Conservation (phyloP, 2,888 invertebrate species). For the Lordiphosa fenestrarum region DNA sequence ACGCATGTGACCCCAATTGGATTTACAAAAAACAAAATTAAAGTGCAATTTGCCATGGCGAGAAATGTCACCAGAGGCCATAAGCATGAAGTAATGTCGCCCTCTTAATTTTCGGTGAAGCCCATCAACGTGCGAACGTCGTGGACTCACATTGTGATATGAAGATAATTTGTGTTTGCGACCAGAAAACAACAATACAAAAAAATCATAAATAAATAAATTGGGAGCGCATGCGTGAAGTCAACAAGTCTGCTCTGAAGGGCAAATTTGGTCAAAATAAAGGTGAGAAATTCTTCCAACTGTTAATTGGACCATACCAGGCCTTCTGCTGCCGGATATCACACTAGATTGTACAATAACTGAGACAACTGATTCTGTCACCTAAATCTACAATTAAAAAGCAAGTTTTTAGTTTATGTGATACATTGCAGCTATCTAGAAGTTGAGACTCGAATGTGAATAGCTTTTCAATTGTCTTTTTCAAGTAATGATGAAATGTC, state of each 20-base stretch:
- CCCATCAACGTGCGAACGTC: slow-evolving; percentile 63
- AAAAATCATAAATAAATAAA: slow-evolving; percentile 67
- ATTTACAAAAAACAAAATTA: slow-evolving; percentile 42
- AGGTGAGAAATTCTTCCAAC: no score
- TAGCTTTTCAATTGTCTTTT: no score
- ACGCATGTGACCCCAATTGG: slow-evolving; percentile 74
- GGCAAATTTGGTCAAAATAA: no score
- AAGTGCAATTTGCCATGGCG: slow-evolving; percentile 53
- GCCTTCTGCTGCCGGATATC: no score
- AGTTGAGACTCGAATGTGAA: no score
- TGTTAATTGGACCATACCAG: no score
- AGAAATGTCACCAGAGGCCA: slow-evolving; percentile 54
- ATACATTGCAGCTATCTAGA: neutral
- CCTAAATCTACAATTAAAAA: neutral
- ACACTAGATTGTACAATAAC: no score
- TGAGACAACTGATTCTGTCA: no score
- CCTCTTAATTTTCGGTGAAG: slow-evolving; percentile 8
- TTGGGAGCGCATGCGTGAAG: slow-evolving; percentile 61
- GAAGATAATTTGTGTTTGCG: slow-evolving; percentile 56
- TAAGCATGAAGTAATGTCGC: slow-evolving; percentile 28
- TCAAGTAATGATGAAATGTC: no score
- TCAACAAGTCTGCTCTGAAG: slow-evolving; percentile 1
- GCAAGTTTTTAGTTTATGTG: slow-evolving; percentile 12
- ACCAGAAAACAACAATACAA: slow-evolving; percentile 63
- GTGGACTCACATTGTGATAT: slow-evolving; percentile 39